Evolutionary conservation across 2,888 invertebrate species (phyloP).

Genomic region (Xestia xanthographa): DNA sequence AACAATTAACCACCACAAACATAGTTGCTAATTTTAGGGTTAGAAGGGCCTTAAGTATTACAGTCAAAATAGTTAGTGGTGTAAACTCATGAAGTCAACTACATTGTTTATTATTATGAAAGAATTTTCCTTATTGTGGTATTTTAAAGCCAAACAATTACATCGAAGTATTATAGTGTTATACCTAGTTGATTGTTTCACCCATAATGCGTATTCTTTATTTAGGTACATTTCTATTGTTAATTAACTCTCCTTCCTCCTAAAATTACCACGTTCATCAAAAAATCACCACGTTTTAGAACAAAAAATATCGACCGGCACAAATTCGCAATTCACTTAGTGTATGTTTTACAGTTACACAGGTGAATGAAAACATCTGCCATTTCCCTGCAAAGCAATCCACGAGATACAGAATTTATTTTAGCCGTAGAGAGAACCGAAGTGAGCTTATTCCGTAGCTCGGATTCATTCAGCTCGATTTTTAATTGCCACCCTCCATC

Average conservation of each 20-base stretch:
- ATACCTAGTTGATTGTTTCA: no score
- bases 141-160: background rate
- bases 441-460: slow-evolving; percentile 28
- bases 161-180: no score
- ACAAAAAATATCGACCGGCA: background rate
- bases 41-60: no score
- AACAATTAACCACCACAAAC: no score
- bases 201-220: background rate
- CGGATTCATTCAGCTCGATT: slow-evolving; percentile 25
- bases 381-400: background rate
- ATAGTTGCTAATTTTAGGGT: no score
- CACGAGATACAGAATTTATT: slow-evolving; percentile 22
- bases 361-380: background rate
- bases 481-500: slow-evolving; percentile 34
- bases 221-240: background rate
- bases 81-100: background rate
- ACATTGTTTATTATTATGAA: background rate
- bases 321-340: background rate
- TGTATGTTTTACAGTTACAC: slow-evolving; percentile 1
- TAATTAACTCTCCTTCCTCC: background rate
- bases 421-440: background rate
- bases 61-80: no score
- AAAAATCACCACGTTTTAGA: background rate
- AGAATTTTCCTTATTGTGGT: background rate
- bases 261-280: slow-evolving; percentile 4